Evolutionary conservation across 1,140 invertebrate genomes (phyloP).

Genomic region (Drosophila kurseongensis): DNA sequence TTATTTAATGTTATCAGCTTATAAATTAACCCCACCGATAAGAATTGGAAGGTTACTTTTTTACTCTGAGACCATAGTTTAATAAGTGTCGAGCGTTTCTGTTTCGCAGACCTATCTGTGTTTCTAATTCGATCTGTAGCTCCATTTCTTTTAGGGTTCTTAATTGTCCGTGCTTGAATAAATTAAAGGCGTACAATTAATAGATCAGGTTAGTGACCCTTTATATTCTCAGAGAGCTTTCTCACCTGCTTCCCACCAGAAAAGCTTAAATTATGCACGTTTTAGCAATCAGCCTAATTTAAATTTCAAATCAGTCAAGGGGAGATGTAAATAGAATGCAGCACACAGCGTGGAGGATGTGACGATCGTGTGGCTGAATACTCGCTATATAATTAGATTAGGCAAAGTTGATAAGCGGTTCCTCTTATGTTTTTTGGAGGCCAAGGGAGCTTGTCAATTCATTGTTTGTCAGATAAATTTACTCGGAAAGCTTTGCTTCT

Average conservation of each 20-base stretch:
- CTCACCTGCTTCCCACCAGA: not conserved
- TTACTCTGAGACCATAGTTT: not conserved
- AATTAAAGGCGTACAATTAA: not conserved
- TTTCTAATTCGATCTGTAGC: not conserved
- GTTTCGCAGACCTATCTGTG: not conserved
- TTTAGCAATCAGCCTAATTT: conserved; percentile 33
- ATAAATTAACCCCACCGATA: not conserved
- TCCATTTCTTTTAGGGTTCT: not conserved
- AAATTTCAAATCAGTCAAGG: conserved; percentile 8
- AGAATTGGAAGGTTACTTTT: not conserved
- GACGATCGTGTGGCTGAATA: conserved; percentile 26
- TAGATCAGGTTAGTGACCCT: conserved; percentile 26
- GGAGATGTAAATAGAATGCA: conserved; percentile 16
- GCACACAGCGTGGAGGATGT: conserved; percentile 10
- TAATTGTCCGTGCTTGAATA: not conserved
- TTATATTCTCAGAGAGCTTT: conserved; percentile 23
- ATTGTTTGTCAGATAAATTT: conserved; percentile 27
- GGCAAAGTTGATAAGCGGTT: conserved; percentile 56
- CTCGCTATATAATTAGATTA: conserved; percentile 69
- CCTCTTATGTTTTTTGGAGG: conserved; percentile 16
- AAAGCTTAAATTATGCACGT: conserved; percentile 30
- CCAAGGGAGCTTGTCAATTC: conserved; percentile 19
- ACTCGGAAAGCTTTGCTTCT: conserved; percentile 16
- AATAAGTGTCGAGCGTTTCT: not conserved
- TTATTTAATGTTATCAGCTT: conserved; percentile 1